Evolutionary conservation across 1,140 invertebrate genomes (phyloP).

Genomic region (Saxidomus purpurata): DNA sequence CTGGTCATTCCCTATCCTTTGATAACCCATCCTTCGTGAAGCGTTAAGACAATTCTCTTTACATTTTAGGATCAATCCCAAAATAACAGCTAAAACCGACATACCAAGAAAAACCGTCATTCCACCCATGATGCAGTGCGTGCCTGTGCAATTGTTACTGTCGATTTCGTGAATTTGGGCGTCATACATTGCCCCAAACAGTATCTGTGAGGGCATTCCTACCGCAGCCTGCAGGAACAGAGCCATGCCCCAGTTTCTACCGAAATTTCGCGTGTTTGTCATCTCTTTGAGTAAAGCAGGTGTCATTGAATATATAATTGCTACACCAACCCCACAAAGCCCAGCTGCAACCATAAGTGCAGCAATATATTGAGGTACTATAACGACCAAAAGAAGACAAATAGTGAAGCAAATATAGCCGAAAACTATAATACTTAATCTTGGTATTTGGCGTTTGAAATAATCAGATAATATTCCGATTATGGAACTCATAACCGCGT

Average conservation of each 20-base stretch:
- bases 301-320: constrained; percentile 66
- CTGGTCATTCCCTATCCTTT: too few species aligned
- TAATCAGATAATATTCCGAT: too few species aligned
- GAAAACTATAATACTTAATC: constrained; percentile 16
- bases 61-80: too few species aligned
- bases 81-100: too few species aligned
- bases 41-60: too few species aligned
- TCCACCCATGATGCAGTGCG: background rate
- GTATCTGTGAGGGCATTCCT: constrained; percentile 60
- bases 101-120: too few species aligned
- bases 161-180: background rate
- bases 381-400: background rate
- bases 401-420: constrained; percentile 5
- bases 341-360: constrained; percentile 56
- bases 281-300: constrained; percentile 73
- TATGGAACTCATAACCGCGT: too few species aligned
- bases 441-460: too few species aligned
- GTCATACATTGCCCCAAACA: constrained; percentile 71
- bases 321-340: constrained; percentile 64
- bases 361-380: constrained; percentile 33
- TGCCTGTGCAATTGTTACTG: background rate
- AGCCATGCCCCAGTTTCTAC: constrained; percentile 74
- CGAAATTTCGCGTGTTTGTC: constrained; percentile 68
- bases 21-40: too few species aligned
- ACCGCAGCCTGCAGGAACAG: constrained; percentile 57